Base-by-base conservation (phyloP, 2,113 vertebrate genomes). In the Notothenia coriiceps region DNA sequence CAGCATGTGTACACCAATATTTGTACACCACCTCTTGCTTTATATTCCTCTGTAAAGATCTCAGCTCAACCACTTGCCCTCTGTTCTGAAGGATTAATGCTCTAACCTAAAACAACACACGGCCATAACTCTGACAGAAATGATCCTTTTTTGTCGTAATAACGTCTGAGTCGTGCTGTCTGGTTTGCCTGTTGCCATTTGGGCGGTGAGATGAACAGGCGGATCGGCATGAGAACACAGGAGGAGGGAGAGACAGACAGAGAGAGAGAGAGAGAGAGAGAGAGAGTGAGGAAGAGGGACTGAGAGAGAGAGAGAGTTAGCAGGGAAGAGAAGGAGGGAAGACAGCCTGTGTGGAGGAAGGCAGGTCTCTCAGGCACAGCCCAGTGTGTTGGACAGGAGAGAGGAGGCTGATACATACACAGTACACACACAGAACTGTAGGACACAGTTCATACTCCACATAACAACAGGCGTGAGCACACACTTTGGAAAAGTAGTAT, bases 271-370 rank as follows among this genome's bases (percentile, higher is more conserved):
- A 67, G 17, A 63, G 44, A 57, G 22, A 44, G 60, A 63, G 49
- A 67, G 17, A 63, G 52, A 52, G 22, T 47, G 29, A 68, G 56
- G 20, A 14, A 46, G 20, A 65, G n/a, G 35, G 46, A 56, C 22
- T 18, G 35, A 15, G 18, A 6, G 70, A 59, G 22, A 22, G 22
- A 22, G 66, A 29, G 29, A 60, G 14, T 71, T 60, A 59, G 66
- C 17, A 62, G 52, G 29, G 54, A 69, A 33, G 55, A 80, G 56
- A 18, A 77, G 72, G 33, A 59, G 73, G 46, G 51, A 64, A 83
- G 82, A 84, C 86, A 86, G 88, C 68, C 74, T 84, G 77, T 89
- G 88, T 85, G 85, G 86, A 86, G 86, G 85, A 91, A 79, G 85
- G 67, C 43, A 69, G 76, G 82, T 79, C 82, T 78, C 54, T 64